A percentile compares a stretch with the other conserved stretches of the same genome.
Evolutionary conservation across 2,797 vertebrate species (phyloP).

Genomic region (Epinephelus coioides): DNA sequence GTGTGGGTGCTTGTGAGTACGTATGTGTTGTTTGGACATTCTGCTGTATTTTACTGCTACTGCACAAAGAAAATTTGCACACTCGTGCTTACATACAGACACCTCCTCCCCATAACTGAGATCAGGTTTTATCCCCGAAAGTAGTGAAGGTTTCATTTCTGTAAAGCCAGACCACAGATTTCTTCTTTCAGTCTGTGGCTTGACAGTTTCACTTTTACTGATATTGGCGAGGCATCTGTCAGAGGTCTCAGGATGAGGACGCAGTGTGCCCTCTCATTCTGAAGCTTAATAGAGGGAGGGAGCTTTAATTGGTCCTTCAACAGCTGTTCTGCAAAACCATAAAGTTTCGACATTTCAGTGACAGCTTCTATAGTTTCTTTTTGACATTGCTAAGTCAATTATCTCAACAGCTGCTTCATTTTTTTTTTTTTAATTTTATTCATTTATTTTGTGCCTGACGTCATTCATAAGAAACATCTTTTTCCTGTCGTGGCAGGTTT

Average conservation of each 20-base stretch:
- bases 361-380: background rate
- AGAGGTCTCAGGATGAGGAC: slow-evolving; percentile 2
- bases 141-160: background rate
- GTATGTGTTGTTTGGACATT: slow-evolving; percentile 25
- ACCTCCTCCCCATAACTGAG: background rate
- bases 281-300: background rate
- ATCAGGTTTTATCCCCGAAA: background rate
- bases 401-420: slow-evolving; percentile 1
- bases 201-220: background rate
- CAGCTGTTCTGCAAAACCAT: slow-evolving; percentile 23
- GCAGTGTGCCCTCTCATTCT: slow-evolving; percentile 5
- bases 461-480: background rate
- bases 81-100: background rate
- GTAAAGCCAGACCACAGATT: background rate
- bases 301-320: slow-evolving; percentile 16
- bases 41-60: slow-evolving; percentile 6
- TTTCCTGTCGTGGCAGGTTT: background rate
- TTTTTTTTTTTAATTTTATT: background rate
- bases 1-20: background rate
- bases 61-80: background rate
- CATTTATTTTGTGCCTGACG: background rate
- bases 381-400: background rate
- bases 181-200: slow-evolving; percentile 11
- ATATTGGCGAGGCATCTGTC: slow-evolving; percentile 21
- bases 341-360: background rate